Base-by-base conservation (phyloP, 2,113 vertebrate species). In the Struthidea cinerea region DNA sequence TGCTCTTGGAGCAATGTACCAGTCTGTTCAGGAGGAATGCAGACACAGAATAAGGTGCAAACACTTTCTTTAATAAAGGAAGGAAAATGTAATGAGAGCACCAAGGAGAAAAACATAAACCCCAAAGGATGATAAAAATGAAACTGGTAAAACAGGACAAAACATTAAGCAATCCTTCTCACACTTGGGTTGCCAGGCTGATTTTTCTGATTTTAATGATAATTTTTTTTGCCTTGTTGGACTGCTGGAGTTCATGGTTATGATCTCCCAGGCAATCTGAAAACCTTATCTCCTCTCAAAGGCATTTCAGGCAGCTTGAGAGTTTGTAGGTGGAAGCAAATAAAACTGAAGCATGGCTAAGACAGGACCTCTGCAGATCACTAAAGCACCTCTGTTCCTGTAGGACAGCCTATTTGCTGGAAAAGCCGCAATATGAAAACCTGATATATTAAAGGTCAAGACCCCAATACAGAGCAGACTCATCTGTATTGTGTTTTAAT, bases 371-470 rank as follows among this genome's bases (percentile, higher is more conserved):
- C 68, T 67, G 77, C 77, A 84, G 74, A 89, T 82, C 74, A 78
- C 85, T 35, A 79, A 85, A 86, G 76, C 69, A 84, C 49, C 53
- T 92, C 77, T 33, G 46, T 92, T 95, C 83, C 68, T 71, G 44
- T 53, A 81, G 68, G 74, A 78, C 59, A 70, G 63, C 59, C 61
- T 77, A 77, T 80, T 94, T 94, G 92, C 71, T 90, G 68, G 60
- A 53, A 78, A 89, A 90, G 64, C 52, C 78, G 76, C 88, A 89
- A 67, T 84, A 94, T 52, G 84, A 93, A 96, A 97, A 90, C 71
- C 64, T 92, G 80, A 96, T 95, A 86, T 81, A 95, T 95, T 95
- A 96, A 81, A 97, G 95, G 96, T 95, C 95, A 93, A 89, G 93
- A 89, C 86, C 89, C 73, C 91, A 97, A 90, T 93, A 94, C 64